A percentile compares a stretch with the other conserved stretches of the same genome.
Conservation (phyloP, 2,113 vertebrate genomes). For the Abramis brama region DNA sequence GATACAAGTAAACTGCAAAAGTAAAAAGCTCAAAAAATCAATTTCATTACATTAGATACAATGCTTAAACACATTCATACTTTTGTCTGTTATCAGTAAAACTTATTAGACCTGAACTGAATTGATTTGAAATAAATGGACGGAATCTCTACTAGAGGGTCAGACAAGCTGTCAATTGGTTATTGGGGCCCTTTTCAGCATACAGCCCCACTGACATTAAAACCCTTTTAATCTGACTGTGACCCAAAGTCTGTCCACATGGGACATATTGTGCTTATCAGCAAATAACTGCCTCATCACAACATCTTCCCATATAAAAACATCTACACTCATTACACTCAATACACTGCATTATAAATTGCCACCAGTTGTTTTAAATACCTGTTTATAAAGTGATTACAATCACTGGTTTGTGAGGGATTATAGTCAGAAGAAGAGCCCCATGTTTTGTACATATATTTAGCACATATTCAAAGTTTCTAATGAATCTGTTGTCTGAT, state of each 20-base stretch:
- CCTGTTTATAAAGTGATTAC: neutral
- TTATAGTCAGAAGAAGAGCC: neutral
- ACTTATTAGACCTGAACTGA: neutral
- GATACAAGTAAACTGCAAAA: neutral
- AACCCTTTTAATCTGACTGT: constrained; percentile 8
- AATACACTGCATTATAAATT: neutral
- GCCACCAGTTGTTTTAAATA: neutral
- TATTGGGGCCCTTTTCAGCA: neutral
- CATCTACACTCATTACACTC: neutral
- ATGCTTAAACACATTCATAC: too few species aligned
- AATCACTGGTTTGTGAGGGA: neutral
- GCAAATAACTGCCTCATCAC: neutral
- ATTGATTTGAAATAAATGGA: neutral
- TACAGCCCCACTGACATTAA: constrained; percentile 36
- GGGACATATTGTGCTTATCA: neutral
- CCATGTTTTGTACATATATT: neutral
- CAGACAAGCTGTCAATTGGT: neutral
- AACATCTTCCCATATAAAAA: neutral
- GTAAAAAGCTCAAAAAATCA: neutral
- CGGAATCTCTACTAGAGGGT: constrained; percentile 34
- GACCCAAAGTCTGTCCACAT: constrained; percentile 8
- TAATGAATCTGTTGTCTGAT: neutral
- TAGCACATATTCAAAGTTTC: neutral
- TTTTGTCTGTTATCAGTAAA: neutral
- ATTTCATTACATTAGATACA: neutral